Percentiles rank a stretch among this genome's conserved stretches.
phyloP scores from a whole-genome alignment of 2,888 invertebrate genomes.

The Lasioglossum pauxillum region DNA sequence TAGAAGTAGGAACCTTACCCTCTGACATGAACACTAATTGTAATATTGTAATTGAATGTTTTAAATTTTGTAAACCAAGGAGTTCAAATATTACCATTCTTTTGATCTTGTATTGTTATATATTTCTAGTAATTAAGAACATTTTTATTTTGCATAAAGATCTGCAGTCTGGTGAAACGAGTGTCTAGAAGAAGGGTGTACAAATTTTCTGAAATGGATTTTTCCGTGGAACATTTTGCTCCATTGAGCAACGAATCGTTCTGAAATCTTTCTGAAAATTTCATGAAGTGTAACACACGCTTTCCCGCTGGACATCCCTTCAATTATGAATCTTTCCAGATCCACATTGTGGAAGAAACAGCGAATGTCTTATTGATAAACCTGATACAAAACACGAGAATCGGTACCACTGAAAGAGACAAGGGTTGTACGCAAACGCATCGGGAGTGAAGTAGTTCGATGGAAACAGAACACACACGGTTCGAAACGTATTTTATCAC shows the following conservation, averaged over 20 bases:
- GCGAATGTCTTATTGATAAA: background rate
- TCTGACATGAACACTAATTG: too few relatives aligned
- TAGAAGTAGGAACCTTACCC: too few relatives aligned
- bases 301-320: background rate
- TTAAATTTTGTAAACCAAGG: too few relatives aligned
- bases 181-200: background rate
- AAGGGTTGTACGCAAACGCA: background rate
- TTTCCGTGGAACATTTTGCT: background rate
- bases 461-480: constrained; percentile 51
- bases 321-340: background rate
- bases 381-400: background rate
- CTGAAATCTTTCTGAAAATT: background rate
- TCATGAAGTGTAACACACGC: background rate
- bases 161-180: background rate
- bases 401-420: constrained; percentile 8
- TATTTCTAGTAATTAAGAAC: background rate
- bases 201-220: background rate
- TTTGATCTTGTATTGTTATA: too few relatives aligned
- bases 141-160: too few relatives aligned
- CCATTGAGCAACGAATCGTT: too few relatives aligned
- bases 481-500: constrained; percentile 66
- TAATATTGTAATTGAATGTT: too few relatives aligned
- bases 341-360: background rate
- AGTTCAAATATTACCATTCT: too few relatives aligned
- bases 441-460: background rate